Evolutionary conservation across 1,140 invertebrate species (phyloP).

Genomic region (Drosophila quadrilineata): DNA sequence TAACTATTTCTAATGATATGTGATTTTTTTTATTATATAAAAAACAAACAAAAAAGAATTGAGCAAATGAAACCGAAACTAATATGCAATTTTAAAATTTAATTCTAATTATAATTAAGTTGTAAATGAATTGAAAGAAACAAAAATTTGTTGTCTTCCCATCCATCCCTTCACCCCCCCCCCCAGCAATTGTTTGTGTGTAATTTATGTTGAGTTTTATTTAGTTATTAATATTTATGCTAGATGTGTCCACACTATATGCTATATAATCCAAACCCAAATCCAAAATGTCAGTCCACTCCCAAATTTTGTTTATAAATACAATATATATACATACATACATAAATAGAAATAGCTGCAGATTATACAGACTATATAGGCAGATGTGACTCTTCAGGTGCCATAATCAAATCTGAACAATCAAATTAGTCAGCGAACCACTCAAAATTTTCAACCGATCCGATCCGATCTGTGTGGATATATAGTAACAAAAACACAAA

Average conservation of each 20-base stretch:
- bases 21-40: conserved; percentile 58
- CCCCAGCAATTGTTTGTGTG: conserved; percentile 60
- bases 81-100: conserved; percentile 35
- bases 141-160: conserved; percentile 67
- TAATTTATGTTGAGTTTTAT: conserved; percentile 73
- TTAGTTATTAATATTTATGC: conserved; percentile 51
- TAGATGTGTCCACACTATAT: conserved; percentile 14
- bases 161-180: no score
- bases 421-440: conserved; percentile 58
- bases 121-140: conserved; percentile 32
- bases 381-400: conserved; percentile 69
- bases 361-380: no score
- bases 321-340: no score
- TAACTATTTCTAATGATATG: conserved; percentile 59
- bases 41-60: conserved; percentile 27
- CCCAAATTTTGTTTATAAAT: conserved; percentile 4
- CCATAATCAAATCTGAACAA: conserved; percentile 56
- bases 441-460: background rate
- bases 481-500: conserved; percentile 10
- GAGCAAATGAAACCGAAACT: conserved; percentile 11
- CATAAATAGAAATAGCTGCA: conserved; percentile 22
- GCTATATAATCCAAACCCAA: conserved; percentile 10
- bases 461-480: conserved; percentile 26
- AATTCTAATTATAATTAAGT: conserved; percentile 37
- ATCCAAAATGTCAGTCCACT: conserved; percentile 31